Conservation (phyloP, 2,797 vertebrate genomes). For the Microctenopoma stevenorrisi region DNA sequence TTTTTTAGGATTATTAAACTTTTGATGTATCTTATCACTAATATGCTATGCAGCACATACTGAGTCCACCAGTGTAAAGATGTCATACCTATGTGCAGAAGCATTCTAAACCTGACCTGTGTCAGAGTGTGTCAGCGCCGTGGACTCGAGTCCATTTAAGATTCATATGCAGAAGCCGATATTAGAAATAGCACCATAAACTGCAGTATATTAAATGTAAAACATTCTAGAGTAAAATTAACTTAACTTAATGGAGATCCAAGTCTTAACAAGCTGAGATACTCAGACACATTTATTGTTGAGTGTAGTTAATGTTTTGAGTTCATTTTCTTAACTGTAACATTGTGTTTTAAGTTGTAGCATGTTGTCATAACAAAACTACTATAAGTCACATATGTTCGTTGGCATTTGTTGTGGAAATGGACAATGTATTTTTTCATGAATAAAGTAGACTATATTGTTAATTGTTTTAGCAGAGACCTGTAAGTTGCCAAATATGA, state of each 20-base stretch:
- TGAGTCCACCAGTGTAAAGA: not conserved
- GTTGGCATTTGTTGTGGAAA: constrained; percentile 59
- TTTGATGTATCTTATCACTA: constrained; percentile 2
- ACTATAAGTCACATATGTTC: constrained; percentile 41
- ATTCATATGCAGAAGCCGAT: not conserved
- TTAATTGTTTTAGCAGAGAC: constrained; percentile 54
- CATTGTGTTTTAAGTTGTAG: constrained; percentile 34
- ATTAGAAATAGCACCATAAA: not conserved
- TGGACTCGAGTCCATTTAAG: not conserved
- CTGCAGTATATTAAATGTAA: not conserved
- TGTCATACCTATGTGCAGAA: not conserved
- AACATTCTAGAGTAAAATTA: not conserved
- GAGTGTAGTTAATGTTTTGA: constrained; percentile 10
- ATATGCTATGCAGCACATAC: not conserved
- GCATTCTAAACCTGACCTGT: not conserved
- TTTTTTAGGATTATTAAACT: not conserved
- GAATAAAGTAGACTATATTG: constrained; percentile 65
- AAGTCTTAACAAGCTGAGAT: not conserved
- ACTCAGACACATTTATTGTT: constrained; percentile 3
- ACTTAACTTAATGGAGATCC: not conserved
- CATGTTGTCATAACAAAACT: constrained; percentile 38
- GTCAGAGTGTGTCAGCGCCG: not conserved
- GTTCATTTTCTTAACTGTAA: not conserved
- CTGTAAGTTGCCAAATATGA: constrained; percentile 63
- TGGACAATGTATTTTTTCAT: constrained; percentile 74